phyloP scores from a whole-genome alignment of 1,140 invertebrate species.

The Eumaeus atala region DNA sequence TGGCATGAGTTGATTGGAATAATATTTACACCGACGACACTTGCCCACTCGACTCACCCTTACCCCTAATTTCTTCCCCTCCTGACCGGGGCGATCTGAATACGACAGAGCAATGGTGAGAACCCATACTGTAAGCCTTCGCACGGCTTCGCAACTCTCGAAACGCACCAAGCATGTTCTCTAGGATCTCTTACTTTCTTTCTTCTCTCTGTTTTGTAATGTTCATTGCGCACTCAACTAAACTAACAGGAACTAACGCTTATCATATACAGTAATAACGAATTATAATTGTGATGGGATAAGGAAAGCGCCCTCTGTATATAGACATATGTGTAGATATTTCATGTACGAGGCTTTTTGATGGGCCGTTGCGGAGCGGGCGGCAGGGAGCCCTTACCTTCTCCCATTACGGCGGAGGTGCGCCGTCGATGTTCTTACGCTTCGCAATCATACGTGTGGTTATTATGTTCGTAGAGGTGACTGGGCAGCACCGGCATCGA shows the following conservation, averaged over 20 bases:
- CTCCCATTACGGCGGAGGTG: slow-evolving; percentile 77
- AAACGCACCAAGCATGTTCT: slow-evolving; percentile 59
- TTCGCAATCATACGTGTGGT: slow-evolving; percentile 56
- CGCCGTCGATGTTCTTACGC: slow-evolving; percentile 59
- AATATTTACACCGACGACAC: slow-evolving; percentile 29
- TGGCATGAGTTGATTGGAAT: slow-evolving; percentile 32
- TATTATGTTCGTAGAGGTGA: slow-evolving; percentile 45
- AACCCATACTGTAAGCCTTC: slow-evolving; percentile 58
- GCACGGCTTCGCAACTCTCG: slow-evolving; percentile 65
- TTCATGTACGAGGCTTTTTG: slow-evolving; percentile 26
- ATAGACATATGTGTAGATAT: slow-evolving; percentile 44
- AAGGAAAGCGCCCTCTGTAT: slow-evolving; percentile 77
- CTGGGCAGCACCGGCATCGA: slow-evolving; percentile 45
- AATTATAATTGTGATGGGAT: slow-evolving; percentile 76
- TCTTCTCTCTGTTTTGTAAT: slow-evolving; percentile 47
- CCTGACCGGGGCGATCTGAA: slow-evolving; percentile 51
- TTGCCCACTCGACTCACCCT: slow-evolving; percentile 44
- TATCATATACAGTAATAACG: slow-evolving; percentile 53
- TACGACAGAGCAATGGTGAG: slow-evolving; percentile 66
- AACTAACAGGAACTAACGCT: slow-evolving; percentile 62
- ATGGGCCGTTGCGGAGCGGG: slow-evolving; percentile 60
- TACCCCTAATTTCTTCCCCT: slow-evolving; percentile 41
- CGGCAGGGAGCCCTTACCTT: slow-evolving; percentile 75
- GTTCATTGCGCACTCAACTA: slow-evolving; percentile 57
- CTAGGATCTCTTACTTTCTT: slow-evolving; percentile 25